Evolutionary conservation across 1,140 invertebrate species (phyloP).

Genomic region (Chrysopa pallens): DNA sequence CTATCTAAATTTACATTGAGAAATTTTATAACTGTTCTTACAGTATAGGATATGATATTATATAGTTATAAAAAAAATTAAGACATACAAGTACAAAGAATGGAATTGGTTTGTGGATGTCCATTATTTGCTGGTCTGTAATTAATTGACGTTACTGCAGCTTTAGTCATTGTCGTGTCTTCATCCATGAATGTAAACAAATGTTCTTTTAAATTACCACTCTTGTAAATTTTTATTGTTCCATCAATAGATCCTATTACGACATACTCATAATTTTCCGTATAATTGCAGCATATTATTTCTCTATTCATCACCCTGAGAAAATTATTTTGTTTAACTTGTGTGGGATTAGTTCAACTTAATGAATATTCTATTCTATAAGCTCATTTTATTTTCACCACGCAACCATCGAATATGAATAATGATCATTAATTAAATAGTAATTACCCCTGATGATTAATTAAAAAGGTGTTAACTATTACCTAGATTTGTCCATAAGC

Average conservation of each 20-base stretch:
- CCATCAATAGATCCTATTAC: slow-evolving; percentile 35
- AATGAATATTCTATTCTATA: too few relatives aligned
- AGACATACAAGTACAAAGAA: slow-evolving; percentile 33
- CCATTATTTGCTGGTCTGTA: slow-evolving; percentile 32
- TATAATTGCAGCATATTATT: slow-evolving; percentile 36
- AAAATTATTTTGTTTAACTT: not conserved
- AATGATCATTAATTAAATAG: too few relatives aligned
- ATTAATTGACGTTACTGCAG: slow-evolving; percentile 33
- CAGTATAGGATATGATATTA: not conserved
- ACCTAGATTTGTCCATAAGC: too few relatives aligned
- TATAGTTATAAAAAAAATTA: slow-evolving; percentile 4
- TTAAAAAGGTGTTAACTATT: too few relatives aligned
- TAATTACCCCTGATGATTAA: too few relatives aligned
- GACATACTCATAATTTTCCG: slow-evolving; percentile 31
- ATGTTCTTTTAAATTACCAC: slow-evolving; percentile 19
- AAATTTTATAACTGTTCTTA: not conserved
- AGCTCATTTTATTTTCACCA: too few relatives aligned
- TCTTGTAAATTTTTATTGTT: slow-evolving; percentile 29
- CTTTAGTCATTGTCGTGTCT: slow-evolving; percentile 30
- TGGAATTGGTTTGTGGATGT: slow-evolving; percentile 30
- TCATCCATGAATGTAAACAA: slow-evolving; percentile 24
- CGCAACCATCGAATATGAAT: too few relatives aligned
- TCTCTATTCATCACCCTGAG: slow-evolving; percentile 29
- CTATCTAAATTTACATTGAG: too few relatives aligned
- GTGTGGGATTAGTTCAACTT: too few relatives aligned